Evolutionary conservation across 2,797 vertebrate species (phyloP), one percentile per base, ranked within the genome.

Genomic region (Gymnopithys bicolor): DNA sequence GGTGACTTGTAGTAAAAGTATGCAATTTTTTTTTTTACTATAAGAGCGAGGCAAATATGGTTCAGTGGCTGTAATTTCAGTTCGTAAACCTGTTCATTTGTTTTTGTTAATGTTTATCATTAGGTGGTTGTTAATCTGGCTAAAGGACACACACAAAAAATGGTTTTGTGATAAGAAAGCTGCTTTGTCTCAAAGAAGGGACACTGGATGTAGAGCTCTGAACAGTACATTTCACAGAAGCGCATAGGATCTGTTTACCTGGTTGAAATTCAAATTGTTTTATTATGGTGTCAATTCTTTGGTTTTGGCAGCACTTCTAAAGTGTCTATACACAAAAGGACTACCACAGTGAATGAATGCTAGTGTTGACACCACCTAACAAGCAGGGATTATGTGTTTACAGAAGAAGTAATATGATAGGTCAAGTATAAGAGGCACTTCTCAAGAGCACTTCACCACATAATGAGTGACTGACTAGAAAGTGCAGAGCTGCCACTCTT

Each of bases 381-480:
- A 98, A 99, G 99, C 97, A 98, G 97, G 99, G 99, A 99, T 99
- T 99, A 99, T 98, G 98, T 98, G 98, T 99, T 99, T 99, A 99
- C 99, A 98, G 98, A 99, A 98, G 98, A 98, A 98, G 98, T 98
- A 98, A 99, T 99, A 98, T 98, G 99, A 99, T 98, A 98, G 99
- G 99, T 99, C 98, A 98, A 98, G 98, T 98, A 97, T 98, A 98
- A 98, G 98, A 99, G 98, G 98, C 98, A 97, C 98, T 99, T 98
- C 98, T 98, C 98, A 96, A 96, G 98, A 98, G 98, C 98, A 98
- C 98, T 98, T 98, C 98, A 98, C 98, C 98, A 98, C 97, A 98
- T 99, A 99, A 99, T 99, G 98, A 99, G 98, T 99, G 99, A 99
- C 98, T 99, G 99, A 98, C 98, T 98, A 98, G 98, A 98, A 98